Conservation (phyloP, 2,888 invertebrate species). For the Halocaridina rubra region DNA sequence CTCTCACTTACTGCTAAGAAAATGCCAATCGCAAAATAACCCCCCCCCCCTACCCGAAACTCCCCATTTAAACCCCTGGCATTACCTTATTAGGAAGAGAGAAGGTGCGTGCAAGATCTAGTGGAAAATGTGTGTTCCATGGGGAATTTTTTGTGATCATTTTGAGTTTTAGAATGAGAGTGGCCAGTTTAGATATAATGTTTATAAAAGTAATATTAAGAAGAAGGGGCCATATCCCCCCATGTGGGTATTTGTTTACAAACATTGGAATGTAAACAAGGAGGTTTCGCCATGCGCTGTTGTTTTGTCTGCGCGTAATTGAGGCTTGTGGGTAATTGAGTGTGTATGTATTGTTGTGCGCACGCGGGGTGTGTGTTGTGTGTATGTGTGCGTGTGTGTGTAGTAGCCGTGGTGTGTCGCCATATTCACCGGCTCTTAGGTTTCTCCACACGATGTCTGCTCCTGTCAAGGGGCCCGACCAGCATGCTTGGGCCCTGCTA, state of each 20-base stretch:
- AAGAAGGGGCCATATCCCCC: not conserved
- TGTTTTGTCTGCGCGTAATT: conserved; percentile 37
- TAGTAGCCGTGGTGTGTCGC: too few species aligned
- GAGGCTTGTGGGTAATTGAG: conserved; percentile 41
- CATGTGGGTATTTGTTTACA: conserved; percentile 54
- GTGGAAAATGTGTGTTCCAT: not conserved
- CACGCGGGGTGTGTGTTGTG: conserved; percentile 59
- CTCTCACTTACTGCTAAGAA: too few species aligned
- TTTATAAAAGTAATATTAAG: not conserved
- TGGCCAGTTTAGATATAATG: not conserved
- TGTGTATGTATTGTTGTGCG: conserved; percentile 52
- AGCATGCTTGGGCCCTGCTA: conserved; percentile 64
- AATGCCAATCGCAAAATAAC: too few species aligned
- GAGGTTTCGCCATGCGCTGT: conserved; percentile 22
- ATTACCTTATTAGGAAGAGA: not conserved
- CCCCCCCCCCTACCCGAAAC: too few species aligned
- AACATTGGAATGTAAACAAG: conserved; percentile 63
- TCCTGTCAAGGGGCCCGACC: conserved; percentile 63
- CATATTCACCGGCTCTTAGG: conserved; percentile 63
- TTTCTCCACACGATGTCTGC: conserved; percentile 63
- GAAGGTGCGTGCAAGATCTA: not conserved
- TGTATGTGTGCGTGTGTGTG: too few species aligned
- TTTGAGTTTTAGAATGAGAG: too few species aligned
- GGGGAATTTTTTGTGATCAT: not conserved
- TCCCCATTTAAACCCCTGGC: too few species aligned